Percentiles rank a stretch among this genome's conserved stretches.
Conservation (phyloP, 2,888 invertebrate species). For the Melanargia galathea region DNA sequence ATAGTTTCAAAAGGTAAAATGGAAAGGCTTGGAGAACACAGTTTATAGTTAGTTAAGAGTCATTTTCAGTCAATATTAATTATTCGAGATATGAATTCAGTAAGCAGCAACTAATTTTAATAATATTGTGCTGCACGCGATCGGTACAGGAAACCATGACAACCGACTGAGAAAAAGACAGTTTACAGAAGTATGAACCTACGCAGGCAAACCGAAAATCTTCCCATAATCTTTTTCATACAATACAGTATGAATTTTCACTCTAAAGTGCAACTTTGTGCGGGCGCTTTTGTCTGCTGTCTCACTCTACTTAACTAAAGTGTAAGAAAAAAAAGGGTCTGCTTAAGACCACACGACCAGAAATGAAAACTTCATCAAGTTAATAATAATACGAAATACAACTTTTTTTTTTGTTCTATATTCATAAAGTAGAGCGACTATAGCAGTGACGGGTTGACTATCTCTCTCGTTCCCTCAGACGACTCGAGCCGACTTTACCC, state of each 20-base stretch:
- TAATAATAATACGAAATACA: no score
- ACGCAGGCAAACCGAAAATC: neutral
- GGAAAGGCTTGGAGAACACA: conserved; percentile 34
- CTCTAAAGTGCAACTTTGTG: neutral
- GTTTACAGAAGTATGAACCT: neutral
- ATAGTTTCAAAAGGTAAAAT: conserved; percentile 21
- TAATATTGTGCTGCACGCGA: neutral
- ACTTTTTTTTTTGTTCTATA: no score
- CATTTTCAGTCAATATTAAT: conserved; percentile 28
- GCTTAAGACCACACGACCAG: no score
- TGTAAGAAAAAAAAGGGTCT: neutral
- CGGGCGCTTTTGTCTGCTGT: neutral
- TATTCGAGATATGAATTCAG: conserved; percentile 1
- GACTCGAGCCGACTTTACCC: no score
- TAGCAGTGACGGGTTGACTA: no score
- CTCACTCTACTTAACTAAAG: neutral
- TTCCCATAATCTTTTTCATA: neutral
- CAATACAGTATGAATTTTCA: neutral
- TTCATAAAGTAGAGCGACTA: no score
- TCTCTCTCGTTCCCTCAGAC: no score
- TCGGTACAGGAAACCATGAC: neutral
- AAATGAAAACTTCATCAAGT: no score
- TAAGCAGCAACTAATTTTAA: neutral
- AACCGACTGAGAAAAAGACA: neutral
- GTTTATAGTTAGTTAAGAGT: conserved; percentile 26